A percentile compares a stretch with the other conserved stretches of the same genome.
phyloP scores from a whole-genome alignment of 2,797 vertebrate genomes.

The Acanthurus leucopareius region DNA sequence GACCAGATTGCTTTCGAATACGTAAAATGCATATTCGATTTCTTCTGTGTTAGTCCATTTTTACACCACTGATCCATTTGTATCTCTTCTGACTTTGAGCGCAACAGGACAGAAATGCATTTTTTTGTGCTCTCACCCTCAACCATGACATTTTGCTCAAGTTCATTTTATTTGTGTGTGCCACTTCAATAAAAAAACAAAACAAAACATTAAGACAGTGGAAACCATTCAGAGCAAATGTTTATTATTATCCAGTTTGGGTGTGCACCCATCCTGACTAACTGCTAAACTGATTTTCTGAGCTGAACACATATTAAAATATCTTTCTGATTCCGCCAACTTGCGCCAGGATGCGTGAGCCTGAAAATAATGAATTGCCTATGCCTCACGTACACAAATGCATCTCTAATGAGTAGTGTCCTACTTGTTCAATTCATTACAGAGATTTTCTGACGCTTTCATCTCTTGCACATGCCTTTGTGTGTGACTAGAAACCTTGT shows the following conservation, averaged over 20 bases:
- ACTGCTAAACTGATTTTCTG: conserved; percentile 61
- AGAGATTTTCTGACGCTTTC: conserved; percentile 71
- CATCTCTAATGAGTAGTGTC: conserved; percentile 81
- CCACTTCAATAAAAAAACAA: conserved; percentile 17
- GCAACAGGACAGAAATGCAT: conserved; percentile 20
- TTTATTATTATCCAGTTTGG: conserved; percentile 56
- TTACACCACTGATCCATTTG: conserved; percentile 8
- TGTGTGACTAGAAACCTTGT: conserved; percentile 62
- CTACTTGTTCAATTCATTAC: conserved; percentile 82
- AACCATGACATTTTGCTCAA: conserved; percentile 20
- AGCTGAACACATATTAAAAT: conserved; percentile 63
- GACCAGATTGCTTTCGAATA: not conserved
- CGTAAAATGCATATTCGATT: not conserved
- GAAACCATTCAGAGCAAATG: conserved; percentile 56
- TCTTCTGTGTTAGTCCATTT: conserved; percentile 5
- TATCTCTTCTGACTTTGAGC: conserved; percentile 8
- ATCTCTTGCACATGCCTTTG: conserved; percentile 68
- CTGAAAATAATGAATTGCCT: conserved; percentile 70
- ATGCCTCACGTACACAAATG: conserved; percentile 66
- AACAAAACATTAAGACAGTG: conserved; percentile 15
- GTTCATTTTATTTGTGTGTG: conserved; percentile 36
- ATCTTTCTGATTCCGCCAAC: conserved; percentile 51
- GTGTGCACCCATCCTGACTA: conserved; percentile 47
- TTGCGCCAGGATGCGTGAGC: conserved; percentile 46
- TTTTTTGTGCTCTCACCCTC: conserved; percentile 13